These are phyloP conservation scores for Arctopsyche grandis DNA, from an alignment of 1,140 invertebrate genomes.

Conservation along the genomic window DNA sequence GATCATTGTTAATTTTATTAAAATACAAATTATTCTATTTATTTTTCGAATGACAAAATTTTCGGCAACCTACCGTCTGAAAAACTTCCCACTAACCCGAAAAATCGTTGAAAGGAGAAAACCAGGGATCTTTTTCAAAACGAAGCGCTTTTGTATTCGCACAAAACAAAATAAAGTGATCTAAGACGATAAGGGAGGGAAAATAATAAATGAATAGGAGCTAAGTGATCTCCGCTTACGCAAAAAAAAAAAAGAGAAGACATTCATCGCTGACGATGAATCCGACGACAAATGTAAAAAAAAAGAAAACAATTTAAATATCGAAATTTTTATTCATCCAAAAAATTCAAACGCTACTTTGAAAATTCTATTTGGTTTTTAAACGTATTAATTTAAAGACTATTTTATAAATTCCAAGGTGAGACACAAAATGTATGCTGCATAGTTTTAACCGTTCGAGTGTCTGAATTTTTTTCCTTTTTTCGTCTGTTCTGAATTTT, in stretches of 20 bases:
- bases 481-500: constrained; percentile 6
- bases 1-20: constrained; percentile 47
- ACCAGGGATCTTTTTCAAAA: constrained; percentile 23
- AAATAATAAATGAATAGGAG: constrained; percentile 39
- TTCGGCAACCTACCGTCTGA: not conserved
- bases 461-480: not conserved
- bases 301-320: not conserved
- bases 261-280: constrained; percentile 12
- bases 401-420: not conserved
- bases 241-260: constrained; percentile 14
- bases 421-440: not conserved
- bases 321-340: not conserved
- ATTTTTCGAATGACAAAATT: not conserved
- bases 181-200: constrained; percentile 31
- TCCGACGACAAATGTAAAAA: constrained; percentile 19
- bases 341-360: no score
- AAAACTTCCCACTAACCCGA: not conserved
- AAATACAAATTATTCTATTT: constrained; percentile 26
- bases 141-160: constrained; percentile 33
- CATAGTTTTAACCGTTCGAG: constrained; percentile 5
- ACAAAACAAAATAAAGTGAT: constrained; percentile 43
- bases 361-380: no score
- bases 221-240: constrained; percentile 38
- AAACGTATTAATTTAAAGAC: no score
- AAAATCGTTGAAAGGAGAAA: not conserved